Evolutionary conservation across 2,888 invertebrate species (phyloP).

Genomic region (Lamellibrachia satsuma): DNA sequence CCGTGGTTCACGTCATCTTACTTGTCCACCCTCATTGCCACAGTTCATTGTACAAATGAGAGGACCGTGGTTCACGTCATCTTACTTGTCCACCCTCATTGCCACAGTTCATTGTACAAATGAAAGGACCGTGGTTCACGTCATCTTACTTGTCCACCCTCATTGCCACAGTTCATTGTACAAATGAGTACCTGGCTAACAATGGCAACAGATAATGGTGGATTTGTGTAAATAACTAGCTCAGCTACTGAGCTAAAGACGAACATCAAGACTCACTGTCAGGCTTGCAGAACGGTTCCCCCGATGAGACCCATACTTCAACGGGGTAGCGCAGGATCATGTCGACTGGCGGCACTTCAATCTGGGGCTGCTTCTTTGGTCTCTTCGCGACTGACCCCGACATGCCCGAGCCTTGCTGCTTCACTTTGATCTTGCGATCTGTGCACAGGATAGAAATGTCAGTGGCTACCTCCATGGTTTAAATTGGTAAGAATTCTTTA

Average conservation of each 20-base stretch:
- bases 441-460: neutral
- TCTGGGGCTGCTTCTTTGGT: slow-evolving; percentile 41
- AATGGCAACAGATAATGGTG: too few relatives aligned
- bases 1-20: too few relatives aligned
- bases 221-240: too few relatives aligned
- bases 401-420: neutral
- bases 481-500: too few relatives aligned
- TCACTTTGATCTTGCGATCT: neutral
- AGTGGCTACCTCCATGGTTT: neutral
- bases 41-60: too few relatives aligned
- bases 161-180: neutral
- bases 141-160: too few relatives aligned
- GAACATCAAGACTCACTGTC: slow-evolving; percentile 49
- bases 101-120: too few relatives aligned
- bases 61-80: too few relatives aligned
- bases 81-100: too few relatives aligned
- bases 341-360: slow-evolving; percentile 57
- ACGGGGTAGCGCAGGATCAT: slow-evolving; percentile 62
- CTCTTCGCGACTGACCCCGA: neutral
- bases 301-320: slow-evolving; percentile 64
- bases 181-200: neutral
- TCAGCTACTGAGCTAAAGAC: too few relatives aligned
- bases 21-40: too few relatives aligned
- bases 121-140: too few relatives aligned
- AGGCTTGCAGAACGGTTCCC: slow-evolving; percentile 61